Percentiles rank a stretch among this genome's conserved stretches.
Evolutionary conservation across 30 jellyfish, hydroid and myxozoan species (phyloP).

Genomic region (Aurelia sp.): DNA sequence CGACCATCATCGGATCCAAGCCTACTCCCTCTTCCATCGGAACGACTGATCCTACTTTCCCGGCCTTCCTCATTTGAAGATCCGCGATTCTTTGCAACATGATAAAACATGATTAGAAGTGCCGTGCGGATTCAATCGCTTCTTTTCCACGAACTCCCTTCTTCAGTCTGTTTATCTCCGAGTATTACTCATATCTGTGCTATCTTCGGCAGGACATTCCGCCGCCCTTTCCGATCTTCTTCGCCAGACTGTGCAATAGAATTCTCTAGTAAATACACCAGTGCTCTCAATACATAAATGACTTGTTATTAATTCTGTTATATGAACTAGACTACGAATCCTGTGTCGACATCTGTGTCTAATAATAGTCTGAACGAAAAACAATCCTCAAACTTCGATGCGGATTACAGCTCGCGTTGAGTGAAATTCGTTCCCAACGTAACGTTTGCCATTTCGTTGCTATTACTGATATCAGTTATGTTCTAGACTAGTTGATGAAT

Average conservation of each 20-base stretch:
- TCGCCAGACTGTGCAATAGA: constrained; percentile 3
- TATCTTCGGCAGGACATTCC: constrained; percentile 1
- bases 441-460: constrained; percentile 82
- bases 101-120: constrained; percentile 81
- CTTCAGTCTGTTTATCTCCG: not conserved
- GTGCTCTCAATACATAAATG: constrained; percentile 1
- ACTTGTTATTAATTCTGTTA: constrained; percentile 13
- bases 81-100: constrained; percentile 84
- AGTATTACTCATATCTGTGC: not conserved
- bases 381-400: constrained; percentile 46
- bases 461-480: constrained; percentile 29
- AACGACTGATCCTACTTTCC: constrained; percentile 82
- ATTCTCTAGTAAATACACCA: constrained; percentile 12
- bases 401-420: constrained; percentile 62
- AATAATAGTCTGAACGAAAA: constrained; percentile 66
- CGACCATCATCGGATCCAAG: constrained; percentile 77
- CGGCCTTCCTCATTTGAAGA: constrained; percentile 75
- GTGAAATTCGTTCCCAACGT: constrained; percentile 22
- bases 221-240: constrained; percentile 4
- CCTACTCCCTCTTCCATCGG: constrained; percentile 87
- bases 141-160: not conserved
- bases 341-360: constrained; percentile 69
- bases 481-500: constrained; percentile 36
- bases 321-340: constrained; percentile 12
- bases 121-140: no score